These are phyloP conservation scores for Mobula birostris DNA, from an alignment of 2,113 vertebrate genomes.

Conservation along the genomic window DNA sequence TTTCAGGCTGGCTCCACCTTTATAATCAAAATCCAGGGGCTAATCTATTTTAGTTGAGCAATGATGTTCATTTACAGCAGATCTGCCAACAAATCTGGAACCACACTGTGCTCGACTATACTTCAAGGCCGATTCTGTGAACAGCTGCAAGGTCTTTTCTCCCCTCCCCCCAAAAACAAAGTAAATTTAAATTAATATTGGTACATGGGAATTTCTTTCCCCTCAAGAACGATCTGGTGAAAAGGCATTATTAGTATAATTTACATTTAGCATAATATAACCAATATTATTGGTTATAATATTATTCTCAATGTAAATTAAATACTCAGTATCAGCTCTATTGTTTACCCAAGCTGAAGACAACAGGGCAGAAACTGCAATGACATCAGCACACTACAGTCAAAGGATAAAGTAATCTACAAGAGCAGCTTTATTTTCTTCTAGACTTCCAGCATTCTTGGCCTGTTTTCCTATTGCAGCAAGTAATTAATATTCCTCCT, in stretches of 20 bases:
- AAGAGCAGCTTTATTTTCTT: background rate
- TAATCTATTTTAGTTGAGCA: background rate
- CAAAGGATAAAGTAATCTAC: background rate
- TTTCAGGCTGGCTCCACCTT: background rate
- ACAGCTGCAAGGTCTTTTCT: no score
- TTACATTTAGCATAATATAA: background rate
- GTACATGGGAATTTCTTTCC: background rate
- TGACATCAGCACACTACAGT: background rate
- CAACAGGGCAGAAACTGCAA: background rate
- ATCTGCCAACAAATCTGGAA: background rate
- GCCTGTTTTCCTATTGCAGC: background rate
- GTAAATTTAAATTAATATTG: background rate
- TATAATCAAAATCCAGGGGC: background rate
- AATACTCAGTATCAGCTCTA: background rate
- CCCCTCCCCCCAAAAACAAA: no score
- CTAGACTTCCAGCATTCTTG: background rate
- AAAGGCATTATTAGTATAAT: no score
- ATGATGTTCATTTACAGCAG: background rate
- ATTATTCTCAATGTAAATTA: background rate
- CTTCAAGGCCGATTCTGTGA: background rate
- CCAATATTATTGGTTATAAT: no score
- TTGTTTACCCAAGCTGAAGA: background rate
- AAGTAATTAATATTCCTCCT: background rate
- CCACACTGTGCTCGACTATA: background rate
- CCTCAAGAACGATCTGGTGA: background rate